Evolutionary conservation across 2,888 invertebrate species (phyloP).

Genomic region (Pemphredon lugubris): DNA sequence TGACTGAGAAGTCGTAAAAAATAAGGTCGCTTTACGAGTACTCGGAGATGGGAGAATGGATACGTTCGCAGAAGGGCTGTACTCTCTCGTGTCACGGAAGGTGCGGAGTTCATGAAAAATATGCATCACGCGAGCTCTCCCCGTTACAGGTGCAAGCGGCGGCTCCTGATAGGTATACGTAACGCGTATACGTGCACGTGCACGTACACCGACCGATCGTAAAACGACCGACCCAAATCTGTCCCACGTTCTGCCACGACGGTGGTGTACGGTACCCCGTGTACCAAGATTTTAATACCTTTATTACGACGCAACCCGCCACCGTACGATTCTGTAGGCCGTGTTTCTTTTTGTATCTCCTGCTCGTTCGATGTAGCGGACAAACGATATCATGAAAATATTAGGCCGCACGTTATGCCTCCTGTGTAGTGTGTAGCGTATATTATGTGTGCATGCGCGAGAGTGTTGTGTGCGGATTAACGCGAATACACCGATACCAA

Average conservation of each 20-base stretch:
- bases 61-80: slow-evolving; percentile 76
- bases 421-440: too few relatives aligned
- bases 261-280: background rate
- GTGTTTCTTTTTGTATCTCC: background rate
- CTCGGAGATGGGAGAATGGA: slow-evolving; percentile 76
- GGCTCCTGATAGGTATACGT: slow-evolving; percentile 5
- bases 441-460: too few relatives aligned
- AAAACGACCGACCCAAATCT: slow-evolving; percentile 76
- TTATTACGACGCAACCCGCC: slow-evolving; percentile 10
- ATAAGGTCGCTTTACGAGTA: slow-evolving; percentile 79
- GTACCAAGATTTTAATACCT: slow-evolving; percentile 21
- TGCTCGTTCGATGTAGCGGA: background rate
- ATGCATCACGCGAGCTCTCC: slow-evolving; percentile 76
- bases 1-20: slow-evolving; percentile 75
- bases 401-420: too few relatives aligned
- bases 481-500: too few relatives aligned
- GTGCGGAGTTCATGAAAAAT: slow-evolving; percentile 75
- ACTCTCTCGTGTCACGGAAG: slow-evolving; percentile 77
- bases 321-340: background rate
- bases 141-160: slow-evolving; percentile 48
- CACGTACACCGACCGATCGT: slow-evolving; percentile 53
- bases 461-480: too few relatives aligned
- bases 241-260: slow-evolving; percentile 45
- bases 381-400: too few relatives aligned
- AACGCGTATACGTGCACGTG: slow-evolving; percentile 43